These are phyloP conservation scores for Cheilosia grossa DNA, from an alignment of 2,888 invertebrate species.

Conservation along the genomic window DNA sequence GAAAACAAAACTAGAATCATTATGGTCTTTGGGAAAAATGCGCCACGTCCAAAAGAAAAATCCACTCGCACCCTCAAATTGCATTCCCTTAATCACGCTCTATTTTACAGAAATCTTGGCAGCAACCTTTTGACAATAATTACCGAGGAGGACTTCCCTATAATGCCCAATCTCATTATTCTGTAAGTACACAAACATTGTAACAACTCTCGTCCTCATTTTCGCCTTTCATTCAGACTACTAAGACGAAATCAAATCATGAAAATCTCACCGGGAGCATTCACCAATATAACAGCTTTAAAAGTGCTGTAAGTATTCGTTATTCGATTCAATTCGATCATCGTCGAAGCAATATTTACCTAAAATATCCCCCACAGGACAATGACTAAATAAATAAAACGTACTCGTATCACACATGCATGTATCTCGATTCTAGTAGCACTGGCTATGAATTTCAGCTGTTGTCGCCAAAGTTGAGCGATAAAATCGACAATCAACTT, in stretches of 20 bases:
- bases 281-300: slow-evolving; percentile 90
- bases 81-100: not conserved
- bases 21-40: slow-evolving; percentile 5
- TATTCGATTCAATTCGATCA: slow-evolving; percentile 75
- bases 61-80: not conserved
- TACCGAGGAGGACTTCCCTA: slow-evolving; percentile 88
- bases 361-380: not conserved
- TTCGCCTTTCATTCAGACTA: slow-evolving; percentile 86
- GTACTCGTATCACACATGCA: slow-evolving; percentile 1
- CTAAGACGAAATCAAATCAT: slow-evolving; percentile 93
- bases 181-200: slow-evolving; percentile 87
- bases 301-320: slow-evolving; percentile 91
- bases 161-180: slow-evolving; percentile 88
- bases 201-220: not conserved
- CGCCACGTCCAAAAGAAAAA: slow-evolving; percentile 22
- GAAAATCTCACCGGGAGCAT: slow-evolving; percentile 90
- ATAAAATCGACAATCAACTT: slow-evolving; percentile 59
- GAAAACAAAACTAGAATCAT: too few species aligned
- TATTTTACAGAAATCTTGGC: slow-evolving; percentile 88
- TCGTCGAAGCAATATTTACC: not conserved
- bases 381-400: slow-evolving; percentile 15
- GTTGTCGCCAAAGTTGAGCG: slow-evolving; percentile 67
- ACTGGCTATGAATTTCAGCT: slow-evolving; percentile 61
- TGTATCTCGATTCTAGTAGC: slow-evolving; percentile 11
- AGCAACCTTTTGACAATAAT: slow-evolving; percentile 89